These are phyloP conservation scores for Tichodroma muraria DNA, from an alignment of 2,113 vertebrate species.

Conservation along the genomic window DNA sequence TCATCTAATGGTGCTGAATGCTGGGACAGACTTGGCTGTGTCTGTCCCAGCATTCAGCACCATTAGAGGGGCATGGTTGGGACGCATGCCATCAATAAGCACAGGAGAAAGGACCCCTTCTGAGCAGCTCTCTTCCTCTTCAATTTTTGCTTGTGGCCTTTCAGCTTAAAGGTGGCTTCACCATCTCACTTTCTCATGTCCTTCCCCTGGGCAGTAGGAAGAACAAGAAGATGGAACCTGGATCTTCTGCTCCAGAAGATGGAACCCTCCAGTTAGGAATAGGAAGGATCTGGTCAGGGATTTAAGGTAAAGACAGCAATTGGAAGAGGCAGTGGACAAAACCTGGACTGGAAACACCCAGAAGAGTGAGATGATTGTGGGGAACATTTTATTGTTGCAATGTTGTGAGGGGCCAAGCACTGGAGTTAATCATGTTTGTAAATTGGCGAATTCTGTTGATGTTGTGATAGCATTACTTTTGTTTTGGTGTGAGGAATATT, in stretches of 20 bases:
- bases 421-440: not conserved
- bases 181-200: not conserved
- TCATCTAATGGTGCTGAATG: too few relatives aligned
- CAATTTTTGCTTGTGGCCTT: not conserved
- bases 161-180: not conserved
- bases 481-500: not conserved
- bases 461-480: not conserved
- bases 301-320: not conserved
- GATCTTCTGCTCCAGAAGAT: not conserved
- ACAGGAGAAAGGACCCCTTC: not conserved
- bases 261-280: not conserved
- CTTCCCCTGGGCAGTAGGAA: not conserved
- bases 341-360: too few relatives aligned
- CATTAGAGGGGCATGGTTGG: not conserved
- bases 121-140: not conserved
- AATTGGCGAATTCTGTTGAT: not conserved
- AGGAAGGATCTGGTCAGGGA: not conserved
- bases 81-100: rapidly evolving
- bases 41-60: not conserved
- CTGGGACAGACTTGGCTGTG: too few relatives aligned
- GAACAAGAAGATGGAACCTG: not conserved
- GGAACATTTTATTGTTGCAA: not conserved
- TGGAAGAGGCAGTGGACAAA: not conserved
- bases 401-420: not conserved
- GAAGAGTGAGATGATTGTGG: not conserved